Conservation (phyloP, 2,888 invertebrate species). For the Fragum whitleyi region DNA sequence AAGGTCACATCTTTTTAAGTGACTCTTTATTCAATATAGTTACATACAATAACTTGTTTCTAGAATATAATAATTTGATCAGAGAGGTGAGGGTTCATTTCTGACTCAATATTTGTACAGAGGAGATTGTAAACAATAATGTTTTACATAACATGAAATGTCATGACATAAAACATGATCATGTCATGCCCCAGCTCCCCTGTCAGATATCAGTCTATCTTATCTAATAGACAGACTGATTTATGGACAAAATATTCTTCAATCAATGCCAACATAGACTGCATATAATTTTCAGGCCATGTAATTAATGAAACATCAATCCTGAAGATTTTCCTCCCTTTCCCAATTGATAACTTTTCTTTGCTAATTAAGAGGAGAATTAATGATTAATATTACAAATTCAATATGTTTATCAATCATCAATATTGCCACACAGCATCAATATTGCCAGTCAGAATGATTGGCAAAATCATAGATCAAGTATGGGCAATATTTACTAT, state of each 20-base stretch:
- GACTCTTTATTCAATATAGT: too few relatives aligned
- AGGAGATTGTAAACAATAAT: not conserved
- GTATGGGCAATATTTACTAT: too few relatives aligned
- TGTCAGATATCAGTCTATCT: not conserved
- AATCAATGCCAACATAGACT: conserved; percentile 7
- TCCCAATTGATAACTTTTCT: too few relatives aligned
- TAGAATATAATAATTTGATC: too few relatives aligned
- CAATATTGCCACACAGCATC: too few relatives aligned
- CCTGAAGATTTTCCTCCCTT: not conserved
- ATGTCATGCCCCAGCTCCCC: not conserved
- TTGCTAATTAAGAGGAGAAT: too few relatives aligned
- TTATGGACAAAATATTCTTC: not conserved
- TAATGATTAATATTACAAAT: too few relatives aligned
- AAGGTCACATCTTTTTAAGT: too few relatives aligned
- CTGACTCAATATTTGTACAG: not conserved
- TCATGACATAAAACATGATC: not conserved
- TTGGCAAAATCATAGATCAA: too few relatives aligned
- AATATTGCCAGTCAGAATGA: too few relatives aligned
- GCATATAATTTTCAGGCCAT: not conserved
- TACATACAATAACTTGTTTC: too few relatives aligned
- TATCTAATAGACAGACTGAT: conserved; percentile 7
- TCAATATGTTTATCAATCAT: too few relatives aligned
- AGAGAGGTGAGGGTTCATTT: not conserved
- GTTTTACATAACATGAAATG: not conserved
- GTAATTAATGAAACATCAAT: not conserved